Evolutionary conservation across 2,797 vertebrate genomes (phyloP).

Genomic region (Podargus strigoides): DNA sequence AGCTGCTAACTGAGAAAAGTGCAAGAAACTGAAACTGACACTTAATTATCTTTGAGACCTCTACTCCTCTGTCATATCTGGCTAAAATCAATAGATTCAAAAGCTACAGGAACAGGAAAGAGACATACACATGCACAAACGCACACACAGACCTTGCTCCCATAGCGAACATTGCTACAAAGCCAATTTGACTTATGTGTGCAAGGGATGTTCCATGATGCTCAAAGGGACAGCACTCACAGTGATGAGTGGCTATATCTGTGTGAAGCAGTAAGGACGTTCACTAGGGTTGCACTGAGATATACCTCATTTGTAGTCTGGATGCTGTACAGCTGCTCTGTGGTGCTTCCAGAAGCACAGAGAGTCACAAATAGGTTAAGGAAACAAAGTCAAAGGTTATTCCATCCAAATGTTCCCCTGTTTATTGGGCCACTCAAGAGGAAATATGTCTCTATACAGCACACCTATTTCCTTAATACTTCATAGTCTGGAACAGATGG

Average conservation of each 20-base stretch:
- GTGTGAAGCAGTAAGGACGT: neutral
- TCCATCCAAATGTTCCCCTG: neutral
- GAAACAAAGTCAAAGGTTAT: neutral
- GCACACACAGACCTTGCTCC: neutral
- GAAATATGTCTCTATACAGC: neutral
- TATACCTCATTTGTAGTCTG: neutral
- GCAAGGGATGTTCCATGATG: neutral
- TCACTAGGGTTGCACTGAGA: neutral
- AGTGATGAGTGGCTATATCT: neutral
- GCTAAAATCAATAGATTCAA: neutral
- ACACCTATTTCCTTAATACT: neutral
- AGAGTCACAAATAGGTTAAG: neutral
- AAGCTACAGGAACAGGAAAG: neutral
- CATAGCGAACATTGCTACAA: fast-evolving
- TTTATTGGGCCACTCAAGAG: neutral
- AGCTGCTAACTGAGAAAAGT: conserved; percentile 1
- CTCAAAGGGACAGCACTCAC: neutral
- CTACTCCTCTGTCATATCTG: neutral
- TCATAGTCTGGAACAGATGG: neutral
- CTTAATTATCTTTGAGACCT: conserved; percentile 31
- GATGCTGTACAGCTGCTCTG: neutral
- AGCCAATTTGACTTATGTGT: neutral
- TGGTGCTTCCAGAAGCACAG: fast-evolving
- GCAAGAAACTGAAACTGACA: conserved; percentile 16
- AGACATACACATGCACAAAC: neutral